Evolutionary conservation across 2,797 vertebrate genomes (phyloP).

Genomic region (Monodelphis domestica): DNA sequence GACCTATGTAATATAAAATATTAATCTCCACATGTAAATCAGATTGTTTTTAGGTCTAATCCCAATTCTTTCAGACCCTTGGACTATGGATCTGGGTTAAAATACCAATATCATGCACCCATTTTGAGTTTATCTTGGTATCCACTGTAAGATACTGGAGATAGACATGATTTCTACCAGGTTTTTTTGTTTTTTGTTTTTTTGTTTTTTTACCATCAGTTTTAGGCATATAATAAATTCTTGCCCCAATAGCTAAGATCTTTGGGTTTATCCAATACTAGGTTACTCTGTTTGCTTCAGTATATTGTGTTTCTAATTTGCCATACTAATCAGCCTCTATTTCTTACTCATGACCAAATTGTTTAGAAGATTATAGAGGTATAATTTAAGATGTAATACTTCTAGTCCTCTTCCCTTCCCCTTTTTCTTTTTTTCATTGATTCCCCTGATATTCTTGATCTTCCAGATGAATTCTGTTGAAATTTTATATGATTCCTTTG

Average conservation of each 20-base stretch:
- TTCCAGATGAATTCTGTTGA: neutral
- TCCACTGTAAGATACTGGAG: neutral
- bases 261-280: neutral
- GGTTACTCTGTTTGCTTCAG: neutral
- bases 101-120: neutral
- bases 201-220: neutral
- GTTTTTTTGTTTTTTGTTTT: too few species aligned
- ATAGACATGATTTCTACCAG: neutral
- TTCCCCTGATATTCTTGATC: neutral
- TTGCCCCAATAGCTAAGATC: neutral
- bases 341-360: neutral
- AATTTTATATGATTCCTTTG: neutral
- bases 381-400: neutral
- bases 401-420: neutral
- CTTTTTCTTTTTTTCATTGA: neutral
- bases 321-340: neutral
- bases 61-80: slow-evolving; percentile 40
- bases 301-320: neutral
- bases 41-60: slow-evolving; percentile 25
- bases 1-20: too few species aligned
- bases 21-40: neutral
- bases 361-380: neutral
- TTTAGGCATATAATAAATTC: neutral
- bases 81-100: slow-evolving; percentile 16
- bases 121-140: neutral